A percentile compares a stretch with the other conserved stretches of the same genome.
These are phyloP conservation scores for Eutrigla gurnardus DNA, from an alignment of 2,797 vertebrate species.

Conservation along the genomic window DNA sequence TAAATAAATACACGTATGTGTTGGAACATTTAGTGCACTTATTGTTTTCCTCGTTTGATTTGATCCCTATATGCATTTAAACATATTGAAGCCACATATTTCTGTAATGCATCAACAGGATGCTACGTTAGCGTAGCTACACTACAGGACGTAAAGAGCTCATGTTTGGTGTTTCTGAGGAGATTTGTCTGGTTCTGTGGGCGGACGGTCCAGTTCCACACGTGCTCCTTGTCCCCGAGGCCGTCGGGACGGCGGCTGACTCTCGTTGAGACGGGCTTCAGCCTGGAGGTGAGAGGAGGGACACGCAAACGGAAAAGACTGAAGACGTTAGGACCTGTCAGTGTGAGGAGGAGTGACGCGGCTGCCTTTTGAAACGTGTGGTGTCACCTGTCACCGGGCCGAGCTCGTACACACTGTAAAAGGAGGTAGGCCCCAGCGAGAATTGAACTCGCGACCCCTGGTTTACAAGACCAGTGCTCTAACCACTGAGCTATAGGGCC, in stretches of 20 bases:
- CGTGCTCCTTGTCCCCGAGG: neutral
- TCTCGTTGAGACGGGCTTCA: slow-evolving; percentile 49
- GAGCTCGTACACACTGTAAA: neutral
- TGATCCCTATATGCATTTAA: too few relatives aligned
- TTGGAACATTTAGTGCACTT: too few relatives aligned
- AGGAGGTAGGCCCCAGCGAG: slow-evolving; percentile 64
- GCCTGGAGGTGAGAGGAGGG: slow-evolving; percentile 28
- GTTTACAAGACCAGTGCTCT: slow-evolving; percentile 84
- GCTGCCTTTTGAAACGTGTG: too few relatives aligned
- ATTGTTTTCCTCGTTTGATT: too few relatives aligned
- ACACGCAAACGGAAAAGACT: neutral
- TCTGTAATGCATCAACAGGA: too few relatives aligned
- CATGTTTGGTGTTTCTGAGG: neutral
- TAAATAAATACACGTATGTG: too few relatives aligned
- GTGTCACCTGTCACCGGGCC: neutral
- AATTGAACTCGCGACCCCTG: slow-evolving; percentile 83
- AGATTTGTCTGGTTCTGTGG: too few relatives aligned
- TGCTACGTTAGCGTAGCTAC: too few relatives aligned
- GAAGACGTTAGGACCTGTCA: too few relatives aligned
- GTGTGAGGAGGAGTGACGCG: too few relatives aligned
- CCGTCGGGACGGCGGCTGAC: slow-evolving; percentile 35
- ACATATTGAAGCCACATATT: too few relatives aligned
- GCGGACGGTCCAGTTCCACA: slow-evolving; percentile 30
- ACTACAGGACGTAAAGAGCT: too few relatives aligned
- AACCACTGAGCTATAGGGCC: slow-evolving; percentile 82